Percentiles rank a stretch among this genome's conserved stretches.
These are phyloP conservation scores for Bubo bubo DNA, from an alignment of 2,113 vertebrate species.

Conservation along the genomic window DNA sequence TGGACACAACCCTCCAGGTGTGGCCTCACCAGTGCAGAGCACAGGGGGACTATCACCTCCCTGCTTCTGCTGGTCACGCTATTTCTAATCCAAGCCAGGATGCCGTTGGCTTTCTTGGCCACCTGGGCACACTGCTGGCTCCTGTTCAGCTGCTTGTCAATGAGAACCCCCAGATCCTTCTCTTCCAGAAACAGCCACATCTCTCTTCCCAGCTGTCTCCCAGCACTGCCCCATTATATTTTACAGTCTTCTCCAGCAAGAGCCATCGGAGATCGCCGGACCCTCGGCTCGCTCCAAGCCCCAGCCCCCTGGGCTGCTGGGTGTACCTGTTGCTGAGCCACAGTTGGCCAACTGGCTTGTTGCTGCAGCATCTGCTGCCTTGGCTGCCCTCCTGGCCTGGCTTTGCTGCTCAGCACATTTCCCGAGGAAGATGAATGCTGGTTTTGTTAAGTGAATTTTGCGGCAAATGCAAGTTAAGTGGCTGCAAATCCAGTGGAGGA, in stretches of 20 bases:
- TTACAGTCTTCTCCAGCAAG: background rate
- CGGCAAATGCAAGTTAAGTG: background rate
- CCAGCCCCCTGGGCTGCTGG: accelerated
- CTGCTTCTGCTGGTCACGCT: no score
- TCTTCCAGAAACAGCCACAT: background rate
- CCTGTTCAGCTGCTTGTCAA: no score
- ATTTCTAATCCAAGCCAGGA: no score
- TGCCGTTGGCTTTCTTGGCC: no score
- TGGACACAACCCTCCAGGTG: no score
- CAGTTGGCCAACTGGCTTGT: accelerated
- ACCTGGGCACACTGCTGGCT: no score
- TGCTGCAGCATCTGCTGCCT: background rate
- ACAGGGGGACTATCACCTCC: no score
- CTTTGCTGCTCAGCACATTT: background rate
- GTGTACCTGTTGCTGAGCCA: background rate
- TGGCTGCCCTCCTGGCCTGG: background rate
- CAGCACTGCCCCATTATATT: background rate
- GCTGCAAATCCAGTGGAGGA: background rate
- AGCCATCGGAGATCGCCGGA: accelerated
- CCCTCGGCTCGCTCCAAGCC: accelerated
- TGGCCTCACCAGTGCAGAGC: no score
- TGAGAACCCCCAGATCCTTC: no score
- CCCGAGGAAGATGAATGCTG: background rate
- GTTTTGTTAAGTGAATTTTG: background rate
- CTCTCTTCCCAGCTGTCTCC: background rate